A percentile compares a stretch with the other conserved stretches of the same genome.
Conservation (phyloP, 1,140 invertebrate genomes). For the Dermatophagoides farinae region DNA sequence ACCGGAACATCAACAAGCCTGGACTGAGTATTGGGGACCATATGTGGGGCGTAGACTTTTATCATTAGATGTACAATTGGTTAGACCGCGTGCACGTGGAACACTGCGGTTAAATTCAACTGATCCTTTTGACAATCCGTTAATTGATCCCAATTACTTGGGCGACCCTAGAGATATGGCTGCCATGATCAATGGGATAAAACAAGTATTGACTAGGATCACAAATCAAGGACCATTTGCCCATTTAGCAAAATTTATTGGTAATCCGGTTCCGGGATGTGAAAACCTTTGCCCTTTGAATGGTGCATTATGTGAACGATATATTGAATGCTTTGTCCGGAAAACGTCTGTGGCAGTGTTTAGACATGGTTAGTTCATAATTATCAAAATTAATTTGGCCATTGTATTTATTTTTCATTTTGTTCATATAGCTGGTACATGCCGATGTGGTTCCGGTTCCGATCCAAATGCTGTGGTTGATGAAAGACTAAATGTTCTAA, state of each 20-base stretch:
- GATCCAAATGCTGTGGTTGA: slow-evolving; percentile 7
- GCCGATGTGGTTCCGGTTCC: slow-evolving; percentile 1
- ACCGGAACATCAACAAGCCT: background rate
- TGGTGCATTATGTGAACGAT: background rate
- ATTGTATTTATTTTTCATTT: slow-evolving; percentile 23
- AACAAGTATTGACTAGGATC: slow-evolving; percentile 7
- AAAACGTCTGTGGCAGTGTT: background rate
- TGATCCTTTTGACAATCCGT: slow-evolving; percentile 49
- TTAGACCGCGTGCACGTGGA: slow-evolving; percentile 39
- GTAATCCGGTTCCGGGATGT: slow-evolving; percentile 36
- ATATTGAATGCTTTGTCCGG: slow-evolving; percentile 1
- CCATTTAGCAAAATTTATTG: slow-evolving; percentile 5
- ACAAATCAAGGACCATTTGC: slow-evolving; percentile 9
- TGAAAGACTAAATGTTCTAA: slow-evolving; percentile 2
- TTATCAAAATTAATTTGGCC: background rate
- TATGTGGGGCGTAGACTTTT: slow-evolving; percentile 17
- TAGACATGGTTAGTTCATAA: background rate
- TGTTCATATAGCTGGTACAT: slow-evolving; percentile 69
- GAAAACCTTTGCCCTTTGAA: slow-evolving; percentile 31
- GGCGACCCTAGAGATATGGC: slow-evolving; percentile 37
- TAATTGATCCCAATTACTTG: slow-evolving; percentile 60
- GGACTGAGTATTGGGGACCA: slow-evolving; percentile 29
- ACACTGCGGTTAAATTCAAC: slow-evolving; percentile 26
- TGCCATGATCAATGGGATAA: slow-evolving; percentile 14
- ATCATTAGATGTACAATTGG: background rate